These are phyloP conservation scores for Parascotia fuliginaria DNA, from an alignment of 2,888 invertebrate genomes.

Conservation along the genomic window DNA sequence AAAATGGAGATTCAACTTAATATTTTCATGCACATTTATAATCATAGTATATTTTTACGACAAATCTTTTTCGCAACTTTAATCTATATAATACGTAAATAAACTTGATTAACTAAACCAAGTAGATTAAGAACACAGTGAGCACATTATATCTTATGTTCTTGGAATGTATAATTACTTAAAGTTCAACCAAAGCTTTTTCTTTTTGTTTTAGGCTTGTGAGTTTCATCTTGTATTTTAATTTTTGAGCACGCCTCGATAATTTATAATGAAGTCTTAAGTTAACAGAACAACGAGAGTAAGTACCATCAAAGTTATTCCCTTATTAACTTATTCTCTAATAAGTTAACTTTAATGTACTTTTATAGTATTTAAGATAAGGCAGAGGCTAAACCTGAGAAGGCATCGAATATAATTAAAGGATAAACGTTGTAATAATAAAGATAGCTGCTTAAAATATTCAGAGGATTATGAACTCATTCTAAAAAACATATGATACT, in stretches of 20 bases:
- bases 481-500: neutral
- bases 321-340: slow-evolving; percentile 41
- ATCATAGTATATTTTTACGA: no score
- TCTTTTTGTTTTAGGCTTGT: slow-evolving; percentile 19
- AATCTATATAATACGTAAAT: no score
- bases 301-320: slow-evolving; percentile 35
- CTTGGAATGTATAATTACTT: neutral
- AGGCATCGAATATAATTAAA: slow-evolving; percentile 33
- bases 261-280: slow-evolving; percentile 38
- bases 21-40: neutral
- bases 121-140: neutral
- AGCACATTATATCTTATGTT: neutral
- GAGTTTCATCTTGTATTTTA: slow-evolving; percentile 26
- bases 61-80: no score
- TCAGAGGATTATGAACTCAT: neutral
- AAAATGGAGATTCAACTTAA: slow-evolving; percentile 6
- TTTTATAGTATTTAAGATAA: slow-evolving; percentile 29
- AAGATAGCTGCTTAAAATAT: slow-evolving; percentile 22
- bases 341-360: slow-evolving; percentile 42
- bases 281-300: slow-evolving; percentile 35
- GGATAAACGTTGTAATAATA: slow-evolving; percentile 22
- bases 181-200: neutral
- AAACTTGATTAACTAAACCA: no score
- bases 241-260: slow-evolving; percentile 32
- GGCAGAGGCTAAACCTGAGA: slow-evolving; percentile 19